These are phyloP conservation scores for Aselliscus stoliczkanus DNA, from an alignment of 2,797 vertebrate species.

Conservation along the genomic window DNA sequence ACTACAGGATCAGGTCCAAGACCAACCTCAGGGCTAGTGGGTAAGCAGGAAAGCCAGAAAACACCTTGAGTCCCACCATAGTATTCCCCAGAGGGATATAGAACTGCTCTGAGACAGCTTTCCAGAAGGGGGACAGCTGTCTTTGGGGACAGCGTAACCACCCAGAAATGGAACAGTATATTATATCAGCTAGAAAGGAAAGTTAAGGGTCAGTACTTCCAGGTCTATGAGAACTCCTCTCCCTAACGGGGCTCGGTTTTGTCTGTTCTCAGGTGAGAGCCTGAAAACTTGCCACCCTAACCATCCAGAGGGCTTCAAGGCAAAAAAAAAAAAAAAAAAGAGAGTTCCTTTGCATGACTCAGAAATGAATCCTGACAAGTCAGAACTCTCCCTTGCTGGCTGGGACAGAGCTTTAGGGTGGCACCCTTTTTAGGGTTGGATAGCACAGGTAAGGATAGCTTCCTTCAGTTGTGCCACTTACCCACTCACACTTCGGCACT, in stretches of 20 bases:
- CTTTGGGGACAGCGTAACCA: background rate
- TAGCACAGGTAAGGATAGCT: background rate
- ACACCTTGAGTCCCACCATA: background rate
- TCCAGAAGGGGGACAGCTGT: background rate
- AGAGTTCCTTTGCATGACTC: background rate
- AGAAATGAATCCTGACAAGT: background rate
- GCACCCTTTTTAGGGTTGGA: background rate
- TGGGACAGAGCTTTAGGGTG: background rate
- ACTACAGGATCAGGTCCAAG: background rate
- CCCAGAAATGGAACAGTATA: background rate
- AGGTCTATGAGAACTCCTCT: background rate
- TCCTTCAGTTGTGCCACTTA: conserved; percentile 23
- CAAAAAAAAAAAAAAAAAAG: background rate
- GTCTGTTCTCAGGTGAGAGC: background rate
- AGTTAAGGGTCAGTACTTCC: background rate
- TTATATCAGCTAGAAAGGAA: background rate
- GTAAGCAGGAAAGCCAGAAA: background rate
- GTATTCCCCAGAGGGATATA: background rate
- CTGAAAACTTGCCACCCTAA: background rate
- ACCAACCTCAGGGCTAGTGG: background rate
- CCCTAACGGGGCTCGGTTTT: background rate
- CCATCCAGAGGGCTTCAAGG: background rate
- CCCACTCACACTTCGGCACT: conserved; percentile 63
- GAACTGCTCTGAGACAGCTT: background rate
- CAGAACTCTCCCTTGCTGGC: background rate